Evolutionary conservation across 2,113 vertebrate species (phyloP).

Genomic region (Oxyruncus cristatus): DNA sequence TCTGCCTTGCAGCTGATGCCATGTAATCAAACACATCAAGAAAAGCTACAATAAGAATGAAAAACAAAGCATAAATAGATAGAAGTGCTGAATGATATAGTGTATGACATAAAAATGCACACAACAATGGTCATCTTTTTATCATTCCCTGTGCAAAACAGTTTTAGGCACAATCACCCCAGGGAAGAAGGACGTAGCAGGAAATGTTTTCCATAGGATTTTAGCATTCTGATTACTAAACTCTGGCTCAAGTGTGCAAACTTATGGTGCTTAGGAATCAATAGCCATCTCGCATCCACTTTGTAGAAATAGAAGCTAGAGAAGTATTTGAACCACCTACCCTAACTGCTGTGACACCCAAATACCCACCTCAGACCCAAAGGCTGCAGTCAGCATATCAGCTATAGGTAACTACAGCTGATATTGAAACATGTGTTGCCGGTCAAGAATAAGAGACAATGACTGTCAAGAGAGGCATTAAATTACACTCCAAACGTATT

Average conservation of each 20-base stretch:
- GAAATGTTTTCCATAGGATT: not conserved
- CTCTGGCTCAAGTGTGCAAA: not conserved
- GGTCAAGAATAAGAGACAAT: not conserved
- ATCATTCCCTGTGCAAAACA: not conserved
- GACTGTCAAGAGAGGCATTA: not conserved
- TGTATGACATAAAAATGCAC: not conserved
- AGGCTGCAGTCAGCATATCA: not conserved
- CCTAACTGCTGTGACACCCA: not conserved
- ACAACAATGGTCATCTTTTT: not conserved
- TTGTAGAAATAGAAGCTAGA: not conserved
- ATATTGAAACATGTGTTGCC: not conserved
- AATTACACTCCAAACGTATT: not conserved
- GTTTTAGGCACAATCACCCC: not conserved
- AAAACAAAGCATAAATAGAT: not conserved
- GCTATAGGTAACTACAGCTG: not conserved
- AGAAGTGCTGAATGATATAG: not conserved
- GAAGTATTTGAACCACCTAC: not conserved
- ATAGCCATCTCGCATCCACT: not conserved
- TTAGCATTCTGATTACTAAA: not conserved
- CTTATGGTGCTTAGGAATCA: not conserved
- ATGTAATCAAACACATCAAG: constrained; percentile 12
- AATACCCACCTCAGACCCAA: not conserved
- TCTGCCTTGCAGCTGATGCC: constrained; percentile 1
- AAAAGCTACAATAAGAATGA: not conserved
- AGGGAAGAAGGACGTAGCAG: not conserved